phyloP scores from a whole-genome alignment of 2,113 vertebrate species.

The Emydocephalus ijimae region DNA sequence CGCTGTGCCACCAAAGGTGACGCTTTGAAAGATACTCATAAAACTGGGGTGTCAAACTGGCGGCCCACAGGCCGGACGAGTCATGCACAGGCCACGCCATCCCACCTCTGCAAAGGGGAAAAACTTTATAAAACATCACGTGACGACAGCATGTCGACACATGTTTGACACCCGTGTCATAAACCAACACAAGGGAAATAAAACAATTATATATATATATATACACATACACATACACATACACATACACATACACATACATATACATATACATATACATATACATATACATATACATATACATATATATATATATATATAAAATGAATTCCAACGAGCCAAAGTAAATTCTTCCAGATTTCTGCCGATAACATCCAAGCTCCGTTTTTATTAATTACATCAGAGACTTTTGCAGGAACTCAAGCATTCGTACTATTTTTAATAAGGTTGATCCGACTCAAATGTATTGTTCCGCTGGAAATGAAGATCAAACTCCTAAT shows the following conservation, averaged over 20 bases:
- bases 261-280: no score
- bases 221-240: no score
- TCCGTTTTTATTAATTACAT: conserved; percentile 60
- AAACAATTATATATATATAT: no score
- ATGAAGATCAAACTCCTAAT: conserved; percentile 64
- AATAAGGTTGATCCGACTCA: conserved; percentile 63
- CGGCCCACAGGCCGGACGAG: fast-evolving
- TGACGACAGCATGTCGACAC: no score
- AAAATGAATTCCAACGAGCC: conserved; percentile 17
- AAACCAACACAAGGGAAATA: not conserved
- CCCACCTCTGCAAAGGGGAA: no score
- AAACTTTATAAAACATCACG: fast-evolving
- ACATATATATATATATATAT: no score
- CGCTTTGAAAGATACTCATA: not conserved
- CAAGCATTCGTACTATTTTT: conserved; percentile 58
- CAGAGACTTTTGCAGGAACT: conserved; percentile 58
- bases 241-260: no score
- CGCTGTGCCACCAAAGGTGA: not conserved
- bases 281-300: no score
- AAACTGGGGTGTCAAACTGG: no score
- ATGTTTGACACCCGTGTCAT: no score
- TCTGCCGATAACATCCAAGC: conserved; percentile 56
- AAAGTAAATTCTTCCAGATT: conserved; percentile 48
- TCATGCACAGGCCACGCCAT: no score
- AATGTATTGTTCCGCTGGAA: conserved; percentile 28